phyloP scores from a whole-genome alignment of 2,888 invertebrate genomes.

The Pseudococcus viburni region DNA sequence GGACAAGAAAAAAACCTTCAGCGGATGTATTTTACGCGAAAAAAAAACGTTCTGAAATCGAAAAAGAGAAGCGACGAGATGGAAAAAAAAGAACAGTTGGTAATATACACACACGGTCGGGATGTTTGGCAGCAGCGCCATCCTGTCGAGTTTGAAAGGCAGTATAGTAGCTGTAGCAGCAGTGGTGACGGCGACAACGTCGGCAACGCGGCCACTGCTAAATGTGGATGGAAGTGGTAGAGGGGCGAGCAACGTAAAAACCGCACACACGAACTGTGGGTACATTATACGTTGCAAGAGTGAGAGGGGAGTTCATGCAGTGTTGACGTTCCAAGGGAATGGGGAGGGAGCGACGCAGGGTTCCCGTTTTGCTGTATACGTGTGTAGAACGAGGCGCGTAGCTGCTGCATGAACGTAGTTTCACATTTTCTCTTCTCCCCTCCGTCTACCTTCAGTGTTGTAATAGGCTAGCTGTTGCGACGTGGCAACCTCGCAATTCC shows the following conservation, averaged over 20 bases:
- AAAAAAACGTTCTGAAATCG: conserved; percentile 10
- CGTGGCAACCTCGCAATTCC: conserved; percentile 58
- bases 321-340: neutral
- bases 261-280: conserved; percentile 25
- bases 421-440: conserved; percentile 61
- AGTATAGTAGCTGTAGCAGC: neutral
- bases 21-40: conserved; percentile 13
- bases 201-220: conserved; percentile 30
- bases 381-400: conserved; percentile 23
- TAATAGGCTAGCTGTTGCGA: neutral
- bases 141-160: conserved; percentile 60
- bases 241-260: conserved; percentile 28
- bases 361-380: conserved; percentile 1
- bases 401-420: conserved; percentile 38
- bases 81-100: conserved; percentile 35
- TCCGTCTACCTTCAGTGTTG: neutral
- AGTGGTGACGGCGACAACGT: neutral
- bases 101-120: conserved; percentile 33
- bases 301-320: neutral
- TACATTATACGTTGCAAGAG: neutral
- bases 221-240: neutral
- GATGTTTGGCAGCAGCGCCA: conserved; percentile 64
- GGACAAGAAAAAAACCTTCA: neutral
- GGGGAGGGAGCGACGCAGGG: neutral
- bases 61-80: conserved; percentile 1